Evolutionary conservation across 2,797 vertebrate species (phyloP).

Genomic region (Pteronotus mesoamericanus): DNA sequence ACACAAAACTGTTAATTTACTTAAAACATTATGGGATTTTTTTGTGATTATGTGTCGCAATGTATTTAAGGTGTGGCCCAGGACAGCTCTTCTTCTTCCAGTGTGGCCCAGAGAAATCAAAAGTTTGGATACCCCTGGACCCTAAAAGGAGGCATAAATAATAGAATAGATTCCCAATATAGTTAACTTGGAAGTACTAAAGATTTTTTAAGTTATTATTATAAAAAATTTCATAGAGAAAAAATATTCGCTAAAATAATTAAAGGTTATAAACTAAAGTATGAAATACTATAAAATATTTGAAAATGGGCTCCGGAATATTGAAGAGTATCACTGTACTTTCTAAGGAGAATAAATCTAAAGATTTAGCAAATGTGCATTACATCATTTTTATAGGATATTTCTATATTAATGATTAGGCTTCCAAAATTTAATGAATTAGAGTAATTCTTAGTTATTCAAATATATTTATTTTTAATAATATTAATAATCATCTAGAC

Average conservation of each 20-base stretch:
- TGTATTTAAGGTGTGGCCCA: too few species aligned
- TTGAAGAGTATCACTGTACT: neutral
- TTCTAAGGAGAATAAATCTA: slow-evolving; percentile 1
- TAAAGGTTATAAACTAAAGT: neutral
- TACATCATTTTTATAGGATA: neutral
- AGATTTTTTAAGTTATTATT: neutral
- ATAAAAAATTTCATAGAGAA: neutral
- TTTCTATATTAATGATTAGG: neutral
- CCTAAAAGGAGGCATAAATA: neutral
- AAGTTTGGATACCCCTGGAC: too few species aligned
- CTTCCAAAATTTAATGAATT: neutral
- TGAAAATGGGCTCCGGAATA: neutral
- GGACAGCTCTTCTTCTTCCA: too few species aligned
- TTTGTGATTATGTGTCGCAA: too few species aligned
- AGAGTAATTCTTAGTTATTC: neutral
- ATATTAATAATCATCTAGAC: neutral
- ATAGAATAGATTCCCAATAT: neutral
- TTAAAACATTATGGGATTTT: too few species aligned
- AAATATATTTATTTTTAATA: neutral
- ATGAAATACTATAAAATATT: neutral
- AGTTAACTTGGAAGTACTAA: neutral
- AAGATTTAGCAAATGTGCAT: neutral
- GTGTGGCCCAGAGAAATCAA: too few species aligned
- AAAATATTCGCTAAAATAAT: neutral
- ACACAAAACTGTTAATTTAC: too few species aligned